Evolutionary conservation across 2,888 invertebrate genomes (phyloP), one percentile per base, ranked within the genome.

Genomic region (Ectemnius continuus): DNA sequence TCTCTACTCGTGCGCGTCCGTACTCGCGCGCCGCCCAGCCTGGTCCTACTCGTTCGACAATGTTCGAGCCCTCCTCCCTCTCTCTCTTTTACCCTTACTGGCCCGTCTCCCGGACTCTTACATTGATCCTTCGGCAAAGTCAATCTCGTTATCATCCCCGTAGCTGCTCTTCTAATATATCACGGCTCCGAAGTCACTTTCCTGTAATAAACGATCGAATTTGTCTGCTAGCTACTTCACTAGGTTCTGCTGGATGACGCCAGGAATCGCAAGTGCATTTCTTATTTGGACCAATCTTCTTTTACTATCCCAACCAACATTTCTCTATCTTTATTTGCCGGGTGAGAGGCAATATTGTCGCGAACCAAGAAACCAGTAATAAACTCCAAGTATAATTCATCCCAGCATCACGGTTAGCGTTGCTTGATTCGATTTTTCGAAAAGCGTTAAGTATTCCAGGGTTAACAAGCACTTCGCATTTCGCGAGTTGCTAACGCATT

Each of bases 1-100:
- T 80, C 68, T 78, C 75, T 75, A 72, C 72, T 80, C 80, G 77
- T 80, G 75, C 78, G 60, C 72, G 70, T 61, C 76, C 68, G 18
- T 57, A 61, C 46, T 62, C 70, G 64, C 66, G 64, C 66, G 66
- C 56, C 61, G 45, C 13, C 67, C 58, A 36, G n/a, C 4, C 14
- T 70, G 60, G 67, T 23, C 61, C 52, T 45, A 28, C 67, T 73
- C 14, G 58, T 45, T 47, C 52, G 56, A 48, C 64, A 63, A 63
- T 56, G 63, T 28, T 65, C 58, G 36, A 72, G 68, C 75, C 62
- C 60, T 26, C 45, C n/a, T 52, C 52, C 16, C 52, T 14, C 52
- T 52, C 52, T 52, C 52, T 14, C 52, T 11, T 16, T 11, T 16
- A 4, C 52, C 13, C 52, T 52, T 36, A 36, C 36, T 36, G 36